A percentile compares a stretch with the other conserved stretches of the same genome.
These are phyloP conservation scores for Tragopan temminckii DNA, from an alignment of 2,797 vertebrate genomes.

Conservation along the genomic window DNA sequence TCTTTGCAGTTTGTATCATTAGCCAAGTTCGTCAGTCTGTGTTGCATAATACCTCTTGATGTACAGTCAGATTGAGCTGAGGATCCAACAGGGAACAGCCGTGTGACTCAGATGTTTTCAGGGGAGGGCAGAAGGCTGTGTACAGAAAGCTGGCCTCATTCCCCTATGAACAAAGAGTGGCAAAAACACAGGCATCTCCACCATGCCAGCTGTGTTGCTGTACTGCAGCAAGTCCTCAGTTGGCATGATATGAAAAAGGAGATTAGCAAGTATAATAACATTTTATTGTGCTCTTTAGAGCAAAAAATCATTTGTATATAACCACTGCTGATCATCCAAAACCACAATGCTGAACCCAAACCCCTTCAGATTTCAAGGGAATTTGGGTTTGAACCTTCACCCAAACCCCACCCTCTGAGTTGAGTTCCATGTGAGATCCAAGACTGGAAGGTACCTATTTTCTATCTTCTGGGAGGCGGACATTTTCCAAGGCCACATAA, in stretches of 20 bases:
- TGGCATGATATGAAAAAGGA: constrained; percentile 68
- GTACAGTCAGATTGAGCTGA: constrained; percentile 36
- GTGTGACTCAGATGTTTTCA: constrained; percentile 60
- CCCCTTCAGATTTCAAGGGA: not conserved
- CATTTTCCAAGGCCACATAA: constrained; percentile 33
- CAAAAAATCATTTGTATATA: constrained; percentile 63
- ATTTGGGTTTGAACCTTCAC: constrained; percentile 50
- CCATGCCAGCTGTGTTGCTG: constrained; percentile 20
- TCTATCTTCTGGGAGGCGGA: constrained; percentile 40
- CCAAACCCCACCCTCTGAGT: constrained; percentile 63
- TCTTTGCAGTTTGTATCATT: not conserved
- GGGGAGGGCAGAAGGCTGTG: constrained; percentile 19
- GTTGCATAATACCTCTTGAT: constrained; percentile 33
- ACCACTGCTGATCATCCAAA: constrained; percentile 61
- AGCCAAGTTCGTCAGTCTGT: constrained; percentile 7
- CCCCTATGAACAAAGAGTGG: constrained; percentile 37
- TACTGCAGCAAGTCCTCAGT: constrained; percentile 21
- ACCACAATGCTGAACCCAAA: constrained; percentile 66
- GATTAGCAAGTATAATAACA: constrained; percentile 69
- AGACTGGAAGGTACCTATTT: constrained; percentile 74
- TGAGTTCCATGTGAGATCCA: constrained; percentile 51
- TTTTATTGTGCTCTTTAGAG: constrained; percentile 56
- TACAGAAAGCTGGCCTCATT: constrained; percentile 52
- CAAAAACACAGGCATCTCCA: constrained; percentile 47
- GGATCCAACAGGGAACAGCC: constrained; percentile 48